phyloP scores from a whole-genome alignment of 2,888 invertebrate species.

The Biston stratarius region DNA sequence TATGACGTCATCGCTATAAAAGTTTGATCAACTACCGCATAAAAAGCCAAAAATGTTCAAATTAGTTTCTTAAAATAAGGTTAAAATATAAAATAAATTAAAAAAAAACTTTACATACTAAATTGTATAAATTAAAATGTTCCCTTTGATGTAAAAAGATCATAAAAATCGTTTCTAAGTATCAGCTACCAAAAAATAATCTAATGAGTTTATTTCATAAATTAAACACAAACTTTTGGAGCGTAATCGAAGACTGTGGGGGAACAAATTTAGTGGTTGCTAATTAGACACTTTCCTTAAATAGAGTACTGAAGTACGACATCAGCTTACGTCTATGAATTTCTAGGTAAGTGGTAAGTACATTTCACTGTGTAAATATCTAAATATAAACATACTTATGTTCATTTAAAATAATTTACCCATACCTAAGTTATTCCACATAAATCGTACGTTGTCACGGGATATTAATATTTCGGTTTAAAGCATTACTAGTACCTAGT shows the following conservation, averaged over 20 bases:
- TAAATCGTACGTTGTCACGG: too few species aligned
- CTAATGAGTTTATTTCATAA: conserved; percentile 13
- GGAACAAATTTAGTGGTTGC: background rate
- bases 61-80: too few species aligned
- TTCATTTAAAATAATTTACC: too few species aligned
- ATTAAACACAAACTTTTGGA: conserved; percentile 11
- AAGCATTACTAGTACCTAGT: too few species aligned
- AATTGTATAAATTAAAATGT: too few species aligned
- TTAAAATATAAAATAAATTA: too few species aligned
- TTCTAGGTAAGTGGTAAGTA: background rate
- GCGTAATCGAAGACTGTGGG: conserved; percentile 1
- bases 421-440: too few species aligned
- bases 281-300: conserved; percentile 12
- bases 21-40: too few species aligned
- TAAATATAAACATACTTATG: background rate
- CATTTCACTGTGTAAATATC: background rate
- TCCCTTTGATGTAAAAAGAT: background rate
- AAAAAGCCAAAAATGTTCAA: too few species aligned
- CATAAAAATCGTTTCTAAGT: background rate
- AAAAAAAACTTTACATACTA: too few species aligned
- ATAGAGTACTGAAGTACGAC: background rate
- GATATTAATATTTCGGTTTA: too few species aligned
- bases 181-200: background rate
- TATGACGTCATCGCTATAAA: too few species aligned
- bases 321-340: background rate